A percentile compares a stretch with the other conserved stretches of the same genome.
phyloP scores from a whole-genome alignment of 2,888 invertebrate genomes.

The Eupithecia vulgata region DNA sequence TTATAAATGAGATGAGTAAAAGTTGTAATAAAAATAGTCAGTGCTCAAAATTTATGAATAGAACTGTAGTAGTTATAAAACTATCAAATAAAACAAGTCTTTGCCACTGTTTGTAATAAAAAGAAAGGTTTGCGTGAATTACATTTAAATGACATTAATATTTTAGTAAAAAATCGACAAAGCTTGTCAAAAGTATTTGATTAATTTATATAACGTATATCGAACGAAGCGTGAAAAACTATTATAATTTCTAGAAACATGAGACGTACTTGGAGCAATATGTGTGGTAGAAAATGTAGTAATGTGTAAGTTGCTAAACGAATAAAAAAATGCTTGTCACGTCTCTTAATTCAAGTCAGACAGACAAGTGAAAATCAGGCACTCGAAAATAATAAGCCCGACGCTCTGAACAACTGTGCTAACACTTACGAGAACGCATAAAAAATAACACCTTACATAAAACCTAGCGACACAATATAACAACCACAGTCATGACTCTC shows the following conservation, averaged over 20 bases:
- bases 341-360: slow-evolving; percentile 25
- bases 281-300: not conserved
- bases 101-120: not conserved
- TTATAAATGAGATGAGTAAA: slow-evolving; percentile 1
- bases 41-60: slow-evolving; percentile 1
- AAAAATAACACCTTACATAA: slow-evolving; percentile 68
- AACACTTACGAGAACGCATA: slow-evolving; percentile 46
- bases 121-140: slow-evolving; percentile 1
- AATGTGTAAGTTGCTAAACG: not conserved
- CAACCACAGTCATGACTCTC: slow-evolving; percentile 55
- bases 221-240: not conserved
- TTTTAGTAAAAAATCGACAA: not conserved
- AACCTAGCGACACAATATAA: slow-evolving; percentile 57
- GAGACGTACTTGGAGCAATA: not conserved
- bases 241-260: not conserved
- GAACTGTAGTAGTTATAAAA: slow-evolving; percentile 8
- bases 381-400: slow-evolving; percentile 43
- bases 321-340: slow-evolving; percentile 39
- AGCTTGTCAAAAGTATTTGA: not conserved
- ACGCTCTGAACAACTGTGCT: slow-evolving; percentile 41
- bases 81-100: slow-evolving; percentile 14
- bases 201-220: not conserved
- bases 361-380: slow-evolving; percentile 46
- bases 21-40: not conserved
- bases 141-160: not conserved